Evolutionary conservation across 2,797 vertebrate species (phyloP).

Genomic region (Macropus fuliginosus): DNA sequence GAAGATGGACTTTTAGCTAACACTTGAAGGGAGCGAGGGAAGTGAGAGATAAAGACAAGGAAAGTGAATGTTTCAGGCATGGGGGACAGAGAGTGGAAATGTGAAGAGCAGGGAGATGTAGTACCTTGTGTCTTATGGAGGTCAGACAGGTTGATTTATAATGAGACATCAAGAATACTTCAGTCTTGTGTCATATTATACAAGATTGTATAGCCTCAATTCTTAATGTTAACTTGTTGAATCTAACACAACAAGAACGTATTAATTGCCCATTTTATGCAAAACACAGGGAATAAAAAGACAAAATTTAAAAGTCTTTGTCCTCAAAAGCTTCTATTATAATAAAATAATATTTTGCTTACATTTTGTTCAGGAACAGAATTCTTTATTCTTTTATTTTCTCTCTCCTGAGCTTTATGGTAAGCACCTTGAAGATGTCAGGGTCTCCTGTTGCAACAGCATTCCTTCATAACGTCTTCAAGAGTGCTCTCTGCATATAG

Average conservation of each 20-base stretch:
- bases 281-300: background rate
- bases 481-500: background rate
- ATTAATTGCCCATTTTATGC: background rate
- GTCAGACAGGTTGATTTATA: background rate
- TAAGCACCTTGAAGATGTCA: background rate
- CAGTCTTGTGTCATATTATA: background rate
- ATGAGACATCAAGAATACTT: background rate
- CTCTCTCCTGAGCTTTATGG: background rate
- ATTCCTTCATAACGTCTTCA: background rate
- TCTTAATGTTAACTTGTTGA: background rate
- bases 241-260: background rate
- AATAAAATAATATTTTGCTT: background rate
- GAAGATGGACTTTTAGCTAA: background rate
- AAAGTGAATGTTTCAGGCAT: background rate
- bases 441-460: background rate
- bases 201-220: background rate
- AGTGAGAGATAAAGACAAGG: background rate
- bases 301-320: background rate
- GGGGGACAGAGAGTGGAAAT: background rate
- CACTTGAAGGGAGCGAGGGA: background rate
- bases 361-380: background rate
- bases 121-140: background rate
- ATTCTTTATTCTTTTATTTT: background rate
- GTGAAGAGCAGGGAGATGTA: background rate
- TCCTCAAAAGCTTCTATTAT: background rate